Evolutionary conservation across 2,888 invertebrate species (phyloP), one percentile per base, ranked within the genome.

Genomic region (Ctenicera cuprea): DNA sequence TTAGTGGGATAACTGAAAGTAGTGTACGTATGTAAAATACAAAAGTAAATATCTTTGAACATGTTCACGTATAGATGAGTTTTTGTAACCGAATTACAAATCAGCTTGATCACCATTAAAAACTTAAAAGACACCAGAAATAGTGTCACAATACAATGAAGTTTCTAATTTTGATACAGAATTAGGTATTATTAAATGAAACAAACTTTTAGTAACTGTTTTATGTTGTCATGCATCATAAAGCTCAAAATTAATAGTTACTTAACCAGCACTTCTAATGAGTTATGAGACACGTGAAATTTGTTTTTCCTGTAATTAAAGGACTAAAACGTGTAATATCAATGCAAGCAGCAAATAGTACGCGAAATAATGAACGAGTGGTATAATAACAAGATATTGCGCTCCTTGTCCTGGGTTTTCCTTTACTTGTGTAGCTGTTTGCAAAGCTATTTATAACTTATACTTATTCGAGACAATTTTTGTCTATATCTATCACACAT

Each of bases 391-490:
- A 59, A 37, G 16, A 37, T 37, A 16, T 38, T 16, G 38, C 11
- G 14, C 18, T 59, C 59, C 37, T 59, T 38, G 20, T 38, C 38
- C 12, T 1, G 9, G 30, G 11, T 11, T 18, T 59, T 38, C 38
- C n/a, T 26, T 62, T 18, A 45, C 62, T 3, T 16, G 20, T 62
- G 22, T 45, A 62, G 62, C 62, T 45, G 62, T 62, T 62, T 62
- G 62, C 62, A 59, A 14, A 59, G n/a, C 38, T 62, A 62, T 62
- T 62, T 62, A 22, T 62, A 45, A 33, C 62, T 64, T 52, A 20
- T 38, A 37, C 41, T 66, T 54, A 41, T 66, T 54, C 26, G 65
- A 66, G 52, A 52, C 22, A 41, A 66, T 66, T 66, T 50, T 33
- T 11, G 33, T 26, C 65, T 64, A 54, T 52, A 38, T 48, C 20